Conservation (phyloP, 2,888 invertebrate genomes). For the Sericinus montela region DNA sequence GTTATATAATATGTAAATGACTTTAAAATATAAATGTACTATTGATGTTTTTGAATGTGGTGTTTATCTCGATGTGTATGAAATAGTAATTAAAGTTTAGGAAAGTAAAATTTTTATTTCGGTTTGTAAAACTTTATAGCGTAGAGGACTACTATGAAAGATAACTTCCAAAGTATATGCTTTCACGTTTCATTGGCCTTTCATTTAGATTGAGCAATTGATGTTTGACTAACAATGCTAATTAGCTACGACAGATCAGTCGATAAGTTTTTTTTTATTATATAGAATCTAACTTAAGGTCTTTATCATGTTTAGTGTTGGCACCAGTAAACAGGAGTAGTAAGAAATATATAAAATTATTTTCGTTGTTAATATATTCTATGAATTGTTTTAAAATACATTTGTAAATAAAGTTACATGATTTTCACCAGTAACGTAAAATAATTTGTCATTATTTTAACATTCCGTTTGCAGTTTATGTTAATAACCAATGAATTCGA, state of each 20-base stretch:
- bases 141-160: not conserved
- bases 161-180: not conserved
- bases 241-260: not conserved
- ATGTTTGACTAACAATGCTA: not conserved
- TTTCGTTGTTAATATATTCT: not conserved
- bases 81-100: no score
- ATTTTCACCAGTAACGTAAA: not conserved
- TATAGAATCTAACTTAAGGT: not conserved
- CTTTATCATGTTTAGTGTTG: constrained; percentile 3
- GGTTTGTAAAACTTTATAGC: not conserved
- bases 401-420: not conserved
- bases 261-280: not conserved
- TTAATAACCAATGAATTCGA: not conserved
- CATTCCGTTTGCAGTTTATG: not conserved
- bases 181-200: no score
- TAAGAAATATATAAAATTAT: not conserved
- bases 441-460: not conserved
- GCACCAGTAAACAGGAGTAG: not conserved
- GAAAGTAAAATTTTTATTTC: no score
- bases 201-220: not conserved
- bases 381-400: no score
- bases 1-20: not conserved
- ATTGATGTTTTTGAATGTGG: not conserved
- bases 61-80: not conserved
- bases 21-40: not conserved